Base-by-base conservation (phyloP, 1,140 invertebrate species). In the Drosophila subpulchrella region DNA sequence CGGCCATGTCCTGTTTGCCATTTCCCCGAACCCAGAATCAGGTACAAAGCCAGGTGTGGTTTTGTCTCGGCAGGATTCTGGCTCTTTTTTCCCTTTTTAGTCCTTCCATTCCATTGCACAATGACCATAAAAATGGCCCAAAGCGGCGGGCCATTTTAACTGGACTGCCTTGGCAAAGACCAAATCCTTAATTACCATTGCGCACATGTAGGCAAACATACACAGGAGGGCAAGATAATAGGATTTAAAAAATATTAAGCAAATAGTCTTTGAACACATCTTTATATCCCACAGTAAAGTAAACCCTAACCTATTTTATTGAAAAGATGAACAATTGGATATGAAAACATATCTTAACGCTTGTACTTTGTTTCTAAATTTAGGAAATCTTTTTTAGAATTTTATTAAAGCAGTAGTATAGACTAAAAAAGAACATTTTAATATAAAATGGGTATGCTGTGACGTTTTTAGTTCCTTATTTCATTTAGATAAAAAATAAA, bases 71-170 rank as follows among this genome's bases (percentile, higher is more conserved):
- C 62, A 41, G 38, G 62, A 38, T 56, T 55, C 50, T 17, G 27
- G 1, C 41, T 56, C 41, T 55, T 41, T 24, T 30, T 3, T 7
- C 39, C 24, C n/a, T 44, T 30, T 44, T 57, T 27, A 12, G 36
- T 32, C 30, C 51, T 27, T 63, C 67, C 63, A 62, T 58, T 83
- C 46, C 79, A 86, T 88, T 79, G 75, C 78, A 82, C 78, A 86
- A 81, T 79, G 63, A 66, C 72, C 75, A 89, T 86, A 89, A 86
- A 86, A 86, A 83, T 83, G 71, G 83, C 71, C 67, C 67, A 48
- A 78, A 78, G 74, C 63, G 66, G 47, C 61, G 56, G 59, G 71
- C 61, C 81, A 71, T 88, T 82, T 79, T 66, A 88, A 73, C 68
- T 78, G 75, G 73, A 53, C 51, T 62, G 55, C 50, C 66, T 67